A percentile compares a stretch with the other conserved stretches of the same genome.
Evolutionary conservation across 53 echinoderm and acorn worm genomes (phyloP).

Genomic region (Echinarachnius parma): DNA sequence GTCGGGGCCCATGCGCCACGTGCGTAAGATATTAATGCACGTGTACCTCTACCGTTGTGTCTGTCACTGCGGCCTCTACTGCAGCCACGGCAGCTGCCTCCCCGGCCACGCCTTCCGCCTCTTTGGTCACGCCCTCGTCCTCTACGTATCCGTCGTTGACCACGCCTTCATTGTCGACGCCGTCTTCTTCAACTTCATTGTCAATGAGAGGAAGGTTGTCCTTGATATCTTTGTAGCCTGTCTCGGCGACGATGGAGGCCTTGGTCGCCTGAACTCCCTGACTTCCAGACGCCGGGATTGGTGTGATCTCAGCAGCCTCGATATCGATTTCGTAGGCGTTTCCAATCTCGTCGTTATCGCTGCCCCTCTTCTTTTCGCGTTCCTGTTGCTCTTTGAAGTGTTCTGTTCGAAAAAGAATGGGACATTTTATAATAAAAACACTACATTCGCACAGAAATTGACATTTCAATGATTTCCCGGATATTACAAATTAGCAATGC

Average conservation of each 20-base stretch:
- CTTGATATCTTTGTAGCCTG: conserved; percentile 16
- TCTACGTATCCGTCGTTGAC: conserved; percentile 10
- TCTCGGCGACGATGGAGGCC: conserved; percentile 10
- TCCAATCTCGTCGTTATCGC: too few relatives aligned
- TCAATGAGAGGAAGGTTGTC: neutral
- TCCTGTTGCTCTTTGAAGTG: too few relatives aligned
- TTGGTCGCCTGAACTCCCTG: conserved; percentile 25
- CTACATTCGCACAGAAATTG: too few relatives aligned
- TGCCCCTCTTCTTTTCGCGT: too few relatives aligned
- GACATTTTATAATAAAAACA: too few relatives aligned
- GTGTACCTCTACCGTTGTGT: too few relatives aligned
- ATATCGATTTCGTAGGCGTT: too few relatives aligned
- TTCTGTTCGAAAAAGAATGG: too few relatives aligned
- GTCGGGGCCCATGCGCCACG: too few relatives aligned
- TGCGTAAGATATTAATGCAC: too few relatives aligned
- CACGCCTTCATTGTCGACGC: neutral
- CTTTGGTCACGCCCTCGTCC: neutral
- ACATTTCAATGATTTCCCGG: too few relatives aligned
- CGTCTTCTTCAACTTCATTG: neutral
- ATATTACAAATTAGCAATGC: too few relatives aligned
- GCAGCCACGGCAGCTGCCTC: conserved; percentile 26
- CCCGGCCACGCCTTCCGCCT: neutral
- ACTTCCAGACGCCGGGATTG: neutral
- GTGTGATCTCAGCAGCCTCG: neutral
- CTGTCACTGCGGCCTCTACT: neutral